A percentile compares a stretch with the other conserved stretches of the same genome.
Evolutionary conservation across 2,797 vertebrate species (phyloP).

Genomic region (Tragelaphus eurycerus): DNA sequence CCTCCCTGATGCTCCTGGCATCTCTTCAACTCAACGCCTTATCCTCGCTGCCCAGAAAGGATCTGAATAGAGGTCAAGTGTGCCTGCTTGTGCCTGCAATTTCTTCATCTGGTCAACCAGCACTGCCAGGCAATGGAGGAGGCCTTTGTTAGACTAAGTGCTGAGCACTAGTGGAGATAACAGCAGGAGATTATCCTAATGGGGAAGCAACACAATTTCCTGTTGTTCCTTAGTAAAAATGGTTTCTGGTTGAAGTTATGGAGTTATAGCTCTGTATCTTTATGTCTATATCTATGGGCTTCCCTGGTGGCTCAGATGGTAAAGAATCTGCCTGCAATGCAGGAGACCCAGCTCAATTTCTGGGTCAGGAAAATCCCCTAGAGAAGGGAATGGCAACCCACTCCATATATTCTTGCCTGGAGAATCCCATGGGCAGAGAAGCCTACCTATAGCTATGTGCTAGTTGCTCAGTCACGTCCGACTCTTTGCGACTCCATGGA

Average conservation of each 20-base stretch:
- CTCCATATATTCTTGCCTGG: neutral
- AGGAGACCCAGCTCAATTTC: neutral
- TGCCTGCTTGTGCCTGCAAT: fast-evolving
- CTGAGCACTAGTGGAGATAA: neutral
- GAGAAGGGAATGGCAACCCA: neutral
- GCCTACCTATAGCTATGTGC: neutral
- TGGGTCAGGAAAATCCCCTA: neutral
- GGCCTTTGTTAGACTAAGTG: neutral
- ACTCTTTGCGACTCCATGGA: neutral
- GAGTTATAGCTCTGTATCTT: neutral
- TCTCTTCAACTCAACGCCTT: neutral
- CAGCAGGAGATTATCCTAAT: too few relatives aligned
- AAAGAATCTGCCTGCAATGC: neutral
- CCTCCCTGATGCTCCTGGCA: neutral
- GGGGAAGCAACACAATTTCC: neutral
- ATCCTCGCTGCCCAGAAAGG: fast-evolving
- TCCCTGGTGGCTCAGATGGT: neutral
- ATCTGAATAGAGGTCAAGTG: neutral
- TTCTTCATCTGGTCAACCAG: neutral
- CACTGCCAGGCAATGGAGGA: neutral
- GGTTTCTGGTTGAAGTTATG: neutral
- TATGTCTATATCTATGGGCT: neutral
- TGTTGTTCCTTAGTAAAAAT: neutral
- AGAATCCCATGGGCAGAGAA: neutral
- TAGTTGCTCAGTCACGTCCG: neutral